Evolutionary conservation across 2,113 vertebrate species (phyloP), one percentile per base, ranked within the genome.

Genomic region (Paralichthys olivaceus): DNA sequence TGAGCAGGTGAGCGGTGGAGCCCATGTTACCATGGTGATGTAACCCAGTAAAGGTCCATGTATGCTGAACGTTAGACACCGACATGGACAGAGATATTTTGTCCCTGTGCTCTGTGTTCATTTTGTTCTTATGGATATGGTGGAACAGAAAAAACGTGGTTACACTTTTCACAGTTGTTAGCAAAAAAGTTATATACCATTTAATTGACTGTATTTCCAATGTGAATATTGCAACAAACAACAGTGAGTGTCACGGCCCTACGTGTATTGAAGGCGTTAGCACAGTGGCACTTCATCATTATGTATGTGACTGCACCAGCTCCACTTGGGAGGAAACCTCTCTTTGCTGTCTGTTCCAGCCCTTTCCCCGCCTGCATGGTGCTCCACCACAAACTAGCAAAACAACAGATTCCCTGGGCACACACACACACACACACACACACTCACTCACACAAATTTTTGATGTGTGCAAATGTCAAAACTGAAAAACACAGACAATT

Each of bases 291-390:
- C 5, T 29, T 78, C 74, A 72, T 75, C 68, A 78, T 62, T 79
- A 68, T 84, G 55, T 53, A 69, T 78, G 54, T 64, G 58, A 78
- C 74, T 67, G 69, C 76, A 77, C 20, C 68, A 74, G 62, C 66
- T 64, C 66, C 7, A 53, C 13, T 55, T 47, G 8, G 61, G 32
- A 68, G n/a, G 28, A 65, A 72, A 51, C 19, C 17, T 43, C 29
- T 56, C 51, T 65, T 26, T 55, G 29, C 80, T 71, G 8, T 63
- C 47, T 47, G 20, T 37, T 61, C 49, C 32, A 32, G 29, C 29
- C 7, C 29, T 7, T 32, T 7, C 1, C 1, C 73, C 47, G 64
- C 28, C 25, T 13, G 55, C 63, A 65, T 49, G 56, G 45, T 4
- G 5, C 63, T 17, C 3, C 45, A 55, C 51, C 28, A 69, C 43